Base-by-base conservation (phyloP, 2,888 invertebrate species). In the Gisinianus flammeolus region DNA sequence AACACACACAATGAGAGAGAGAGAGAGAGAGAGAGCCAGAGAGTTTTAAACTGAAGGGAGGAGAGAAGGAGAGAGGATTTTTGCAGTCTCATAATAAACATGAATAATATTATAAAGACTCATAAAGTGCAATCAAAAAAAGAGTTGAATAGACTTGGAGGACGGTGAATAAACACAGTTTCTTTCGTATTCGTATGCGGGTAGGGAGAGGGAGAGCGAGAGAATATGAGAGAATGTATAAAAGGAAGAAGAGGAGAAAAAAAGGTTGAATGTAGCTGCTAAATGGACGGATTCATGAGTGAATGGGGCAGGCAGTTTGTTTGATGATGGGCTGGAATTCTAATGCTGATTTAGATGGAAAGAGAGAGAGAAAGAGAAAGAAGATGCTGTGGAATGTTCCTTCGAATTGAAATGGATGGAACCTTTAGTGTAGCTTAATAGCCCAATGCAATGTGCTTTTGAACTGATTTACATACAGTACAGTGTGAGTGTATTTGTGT, bases 251-350 rank as follows among this genome's bases (percentile, higher is more conserved):
- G n/a, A 71, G n/a, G 33, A 31, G 22, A 24, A n/a, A 12, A 24
- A 26, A 52, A 69, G 62, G 62, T n/a, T 69, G 69, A 78, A 78
- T 35, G 44, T 56, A n/a, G 22, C 6, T 74, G 78, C 74, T 78
- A 78, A 78, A 78, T 78, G 74, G 74, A 72, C 74, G 69, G 62
- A 78, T 78, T 73, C 69, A 78, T 74, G 77, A 76, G 66, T 76
- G 80, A 58, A 54, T 33, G 22, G 35, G 33, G 58, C 22, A 64
- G 52, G 70, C 75, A 79, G 78, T 76, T 77, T 77, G 76, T 77
- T 80, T 78, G 82, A 79, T 80, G 81, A 79, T 77, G 70, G 82
- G 67, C 77, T 76, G 74, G 79, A 81, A 80, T 81, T 76, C 70
- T 69, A 74, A 79, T 78, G 66, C 66, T 74, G 74, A 64, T 74